Evolutionary conservation across 2,888 invertebrate genomes (phyloP).

Genomic region (Ophonus ardosiacus): DNA sequence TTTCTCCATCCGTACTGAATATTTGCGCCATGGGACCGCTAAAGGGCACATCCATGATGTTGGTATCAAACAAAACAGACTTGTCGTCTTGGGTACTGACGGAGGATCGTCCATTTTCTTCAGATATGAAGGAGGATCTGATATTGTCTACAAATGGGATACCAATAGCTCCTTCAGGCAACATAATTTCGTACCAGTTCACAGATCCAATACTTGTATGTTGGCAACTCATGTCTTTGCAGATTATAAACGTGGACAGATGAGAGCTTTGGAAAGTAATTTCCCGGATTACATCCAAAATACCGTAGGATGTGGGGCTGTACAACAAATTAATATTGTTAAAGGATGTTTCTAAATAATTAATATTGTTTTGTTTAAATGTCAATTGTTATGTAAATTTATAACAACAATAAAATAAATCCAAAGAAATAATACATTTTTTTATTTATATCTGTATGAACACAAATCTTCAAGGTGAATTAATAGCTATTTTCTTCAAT

Average conservation of each 20-base stretch:
- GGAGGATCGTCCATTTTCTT: conserved; percentile 79
- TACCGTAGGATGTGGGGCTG: conserved; percentile 80
- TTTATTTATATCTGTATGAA: too few species aligned
- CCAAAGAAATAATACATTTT: not conserved
- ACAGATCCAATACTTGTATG: conserved; percentile 77
- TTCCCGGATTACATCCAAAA: conserved; percentile 81
- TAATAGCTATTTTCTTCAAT: too few species aligned
- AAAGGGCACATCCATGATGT: conserved; percentile 77
- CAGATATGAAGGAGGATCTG: conserved; percentile 79
- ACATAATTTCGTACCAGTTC: conserved; percentile 77
- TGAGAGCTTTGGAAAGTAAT: conserved; percentile 81
- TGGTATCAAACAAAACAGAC: conserved; percentile 79
- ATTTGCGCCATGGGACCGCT: conserved; percentile 79
- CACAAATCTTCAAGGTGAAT: too few species aligned
- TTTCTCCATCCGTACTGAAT: conserved; percentile 82
- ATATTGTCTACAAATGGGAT: conserved; percentile 80
- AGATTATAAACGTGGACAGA: conserved; percentile 78
- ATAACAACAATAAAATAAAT: not conserved
- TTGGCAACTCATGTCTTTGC: conserved; percentile 80
- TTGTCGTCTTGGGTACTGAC: conserved; percentile 82
- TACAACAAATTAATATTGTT: conserved; percentile 76
- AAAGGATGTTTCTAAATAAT: conserved; percentile 67
- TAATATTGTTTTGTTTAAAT: not conserved
- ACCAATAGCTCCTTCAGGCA: conserved; percentile 74
- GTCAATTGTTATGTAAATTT: not conserved